phyloP scores from a whole-genome alignment of 2,888 invertebrate species.

The Ectemnius cavifrons region DNA sequence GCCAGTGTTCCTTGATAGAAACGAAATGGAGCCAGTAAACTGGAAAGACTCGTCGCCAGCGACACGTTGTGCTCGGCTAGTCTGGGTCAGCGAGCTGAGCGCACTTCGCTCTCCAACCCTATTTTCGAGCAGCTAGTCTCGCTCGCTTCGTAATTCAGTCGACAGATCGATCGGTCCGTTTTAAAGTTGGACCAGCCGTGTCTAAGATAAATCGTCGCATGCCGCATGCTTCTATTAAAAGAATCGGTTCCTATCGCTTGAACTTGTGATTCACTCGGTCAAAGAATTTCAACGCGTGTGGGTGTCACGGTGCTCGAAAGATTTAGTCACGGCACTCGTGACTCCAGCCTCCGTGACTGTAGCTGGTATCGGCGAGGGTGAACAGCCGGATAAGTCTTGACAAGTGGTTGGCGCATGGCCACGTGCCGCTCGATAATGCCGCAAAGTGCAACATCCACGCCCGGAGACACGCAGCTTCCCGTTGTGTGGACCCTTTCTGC shows the following conservation, averaged over 20 bases:
- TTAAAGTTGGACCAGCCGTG: constrained; percentile 1
- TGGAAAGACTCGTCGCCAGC: constrained; percentile 2
- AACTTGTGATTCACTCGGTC: no score
- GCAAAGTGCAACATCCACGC: constrained; percentile 38
- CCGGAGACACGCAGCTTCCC: no score
- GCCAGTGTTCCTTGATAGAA: neutral
- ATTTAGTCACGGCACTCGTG: neutral
- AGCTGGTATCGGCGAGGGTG: constrained; percentile 51
- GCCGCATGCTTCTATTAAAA: no score
- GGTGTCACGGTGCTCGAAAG: neutral
- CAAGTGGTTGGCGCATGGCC: constrained; percentile 67
- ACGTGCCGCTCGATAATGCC: constrained; percentile 44
- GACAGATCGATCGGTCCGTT: neutral
- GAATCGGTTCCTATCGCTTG: no score
- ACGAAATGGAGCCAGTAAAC: constrained; percentile 1
- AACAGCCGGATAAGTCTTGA: constrained; percentile 61
- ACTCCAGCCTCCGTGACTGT: constrained; percentile 14
- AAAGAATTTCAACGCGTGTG: neutral
- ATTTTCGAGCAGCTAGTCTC: neutral
- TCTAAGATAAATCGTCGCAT: no score
- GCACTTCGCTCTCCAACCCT: neutral
- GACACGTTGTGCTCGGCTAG: no score
- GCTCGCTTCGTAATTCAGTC: neutral
- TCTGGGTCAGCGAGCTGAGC: neutral
- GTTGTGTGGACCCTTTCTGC: constrained; percentile 14